Base-by-base conservation (phyloP, 1,140 invertebrate species). In the Halictus rubicundus region DNA sequence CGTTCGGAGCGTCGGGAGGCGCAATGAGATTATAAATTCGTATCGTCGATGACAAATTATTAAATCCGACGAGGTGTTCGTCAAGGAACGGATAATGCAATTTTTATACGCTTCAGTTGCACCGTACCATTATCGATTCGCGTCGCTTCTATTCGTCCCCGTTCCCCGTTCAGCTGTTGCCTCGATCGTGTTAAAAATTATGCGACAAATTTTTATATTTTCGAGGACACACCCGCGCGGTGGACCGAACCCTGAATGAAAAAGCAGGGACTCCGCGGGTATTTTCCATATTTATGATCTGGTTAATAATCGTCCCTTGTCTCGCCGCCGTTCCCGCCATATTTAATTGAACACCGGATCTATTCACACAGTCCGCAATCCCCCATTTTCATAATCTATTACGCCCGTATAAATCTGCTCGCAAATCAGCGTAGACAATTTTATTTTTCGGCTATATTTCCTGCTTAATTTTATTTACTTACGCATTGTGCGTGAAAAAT, bases 61-160 rank as follows among this genome's bases (percentile, higher is more conserved):
- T 85, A 85, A 71, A 84, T 85, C 80, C 82, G 82, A 78, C 79
- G 73, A 80, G 75, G 83, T 81, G 84, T 84, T 84, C 84, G 83
- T 85, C 84, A 85, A 85, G 84, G 84, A 85, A 85, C 81, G 64
- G 84, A 84, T 85, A 85, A 85, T 85, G 80, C 84, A 85, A 85
- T 85, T 85, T 85, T 84, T 85, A 78, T 80, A 76, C 84, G 84
- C 83, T 78, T 81, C 83, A 81, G 82, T 74, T 72, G 84, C 68
- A 64, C 69, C 73, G 83, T 78, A 78, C 84, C 79, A 85, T 85
- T 85, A 85, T 85, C 84, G 84, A 85, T 85, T 85, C 84, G 75
- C 57, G 84, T 85, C 84, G 76, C 74, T 85, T 68, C 84, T 76
- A 79, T 84, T 82, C 82, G 65, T 80, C 65, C 74, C 57, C 82